Evolutionary conservation across 2,797 vertebrate species (phyloP).

Genomic region (Stomatorhinus walkeri): DNA sequence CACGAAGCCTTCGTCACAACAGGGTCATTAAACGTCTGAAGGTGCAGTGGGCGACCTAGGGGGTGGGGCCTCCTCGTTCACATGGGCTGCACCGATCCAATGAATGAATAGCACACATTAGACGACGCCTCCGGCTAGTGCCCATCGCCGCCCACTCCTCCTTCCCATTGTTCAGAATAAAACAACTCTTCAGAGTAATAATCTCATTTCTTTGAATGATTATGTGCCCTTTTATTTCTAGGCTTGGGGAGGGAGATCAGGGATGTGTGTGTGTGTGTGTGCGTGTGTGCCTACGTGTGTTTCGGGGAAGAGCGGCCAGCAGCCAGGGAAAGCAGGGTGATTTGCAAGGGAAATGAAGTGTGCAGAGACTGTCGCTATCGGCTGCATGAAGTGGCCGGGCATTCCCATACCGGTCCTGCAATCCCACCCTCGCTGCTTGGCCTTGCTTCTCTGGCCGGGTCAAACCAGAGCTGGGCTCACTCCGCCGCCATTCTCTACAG

Average conservation of each 20-base stretch:
- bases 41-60: not conserved
- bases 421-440: not conserved
- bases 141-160: not conserved
- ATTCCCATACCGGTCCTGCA: not conserved
- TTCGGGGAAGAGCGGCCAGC: not conserved
- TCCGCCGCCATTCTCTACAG: not conserved
- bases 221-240: not conserved
- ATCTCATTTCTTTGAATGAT: constrained; percentile 9
- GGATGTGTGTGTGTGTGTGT: not conserved
- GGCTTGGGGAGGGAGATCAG: not conserved
- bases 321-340: constrained; percentile 17
- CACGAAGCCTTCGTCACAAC: not conserved
- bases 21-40: not conserved
- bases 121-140: not conserved
- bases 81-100: not conserved
- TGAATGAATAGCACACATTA: not conserved
- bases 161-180: constrained; percentile 4
- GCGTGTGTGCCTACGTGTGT: not conserved
- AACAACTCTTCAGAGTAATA: constrained; percentile 12
- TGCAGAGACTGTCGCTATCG: constrained; percentile 34
- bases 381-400: constrained; percentile 12
- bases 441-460: not conserved
- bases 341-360: constrained; percentile 50
- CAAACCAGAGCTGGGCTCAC: not conserved
- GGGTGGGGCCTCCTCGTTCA: not conserved